These are phyloP conservation scores for Sycophila sp. DNA, from an alignment of 1,140 invertebrate species.

Conservation along the genomic window DNA sequence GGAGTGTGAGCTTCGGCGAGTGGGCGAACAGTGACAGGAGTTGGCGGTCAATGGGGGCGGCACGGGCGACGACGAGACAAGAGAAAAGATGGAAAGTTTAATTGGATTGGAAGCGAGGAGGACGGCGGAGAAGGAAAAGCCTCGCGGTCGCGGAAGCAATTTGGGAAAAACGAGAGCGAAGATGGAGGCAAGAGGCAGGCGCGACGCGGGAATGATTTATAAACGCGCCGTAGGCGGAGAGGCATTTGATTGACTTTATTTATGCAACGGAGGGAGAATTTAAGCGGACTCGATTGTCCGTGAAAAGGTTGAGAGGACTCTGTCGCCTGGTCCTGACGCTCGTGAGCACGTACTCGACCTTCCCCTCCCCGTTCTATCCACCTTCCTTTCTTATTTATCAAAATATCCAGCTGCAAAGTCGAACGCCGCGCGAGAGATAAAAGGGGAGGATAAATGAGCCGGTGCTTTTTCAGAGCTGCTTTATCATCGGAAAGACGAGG, in stretches of 20 bases:
- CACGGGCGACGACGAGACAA: neutral
- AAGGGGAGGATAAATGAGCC: too few species aligned
- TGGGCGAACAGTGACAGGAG: constrained; percentile 15
- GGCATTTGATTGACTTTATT: constrained; percentile 25
- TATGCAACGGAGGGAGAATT: neutral
- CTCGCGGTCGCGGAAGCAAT: constrained; percentile 22
- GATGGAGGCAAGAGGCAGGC: neutral
- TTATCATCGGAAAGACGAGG: too few species aligned
- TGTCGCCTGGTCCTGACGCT: too few species aligned
- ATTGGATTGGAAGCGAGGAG: constrained; percentile 42
- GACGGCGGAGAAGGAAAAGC: constrained; percentile 5
- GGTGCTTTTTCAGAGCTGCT: too few species aligned
- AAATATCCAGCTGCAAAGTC: too few species aligned
- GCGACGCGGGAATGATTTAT: constrained; percentile 14
- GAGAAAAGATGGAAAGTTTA: constrained; percentile 38
- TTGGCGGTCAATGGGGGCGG: constrained; percentile 14
- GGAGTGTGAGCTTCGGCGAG: neutral
- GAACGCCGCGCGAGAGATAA: too few species aligned
- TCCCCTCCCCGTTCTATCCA: too few species aligned
- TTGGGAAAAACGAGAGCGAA: constrained; percentile 23
- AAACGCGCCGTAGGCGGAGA: neutral
- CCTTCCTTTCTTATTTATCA: too few species aligned
- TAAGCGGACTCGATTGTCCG: neutral
- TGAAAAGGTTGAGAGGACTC: constrained; percentile 3
- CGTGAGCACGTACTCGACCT: too few species aligned